phyloP scores from a whole-genome alignment of 2,888 invertebrate genomes.

The Orchesellides sinensis region DNA sequence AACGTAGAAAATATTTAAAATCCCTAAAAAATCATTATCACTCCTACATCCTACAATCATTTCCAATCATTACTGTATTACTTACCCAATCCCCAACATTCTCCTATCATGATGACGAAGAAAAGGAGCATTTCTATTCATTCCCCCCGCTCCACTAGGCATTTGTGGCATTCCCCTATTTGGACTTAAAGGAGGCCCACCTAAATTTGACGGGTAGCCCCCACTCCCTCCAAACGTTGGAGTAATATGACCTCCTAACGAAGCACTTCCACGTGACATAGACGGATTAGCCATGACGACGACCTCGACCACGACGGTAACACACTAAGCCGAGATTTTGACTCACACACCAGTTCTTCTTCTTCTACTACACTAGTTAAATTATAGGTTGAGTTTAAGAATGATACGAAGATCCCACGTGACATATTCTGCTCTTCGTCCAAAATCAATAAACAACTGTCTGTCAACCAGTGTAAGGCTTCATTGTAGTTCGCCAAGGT shows the following conservation, averaged over 20 bases:
- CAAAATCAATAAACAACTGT: too few species aligned
- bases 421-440: constrained; percentile 49
- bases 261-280: constrained; percentile 60
- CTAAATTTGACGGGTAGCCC: constrained; percentile 62
- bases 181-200: constrained; percentile 71
- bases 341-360: too few species aligned
- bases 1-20: too few species aligned
- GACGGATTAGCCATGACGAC: constrained; percentile 58
- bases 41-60: too few species aligned
- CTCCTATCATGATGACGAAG: constrained; percentile 63
- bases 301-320: constrained; percentile 1
- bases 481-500: constrained; percentile 2
- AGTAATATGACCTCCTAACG: constrained; percentile 72
- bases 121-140: constrained; percentile 64
- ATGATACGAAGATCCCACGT: constrained; percentile 24
- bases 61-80: too few species aligned
- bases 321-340: constrained; percentile 12
- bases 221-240: constrained; percentile 72
- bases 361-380: constrained; percentile 26
- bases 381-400: constrained; percentile 19
- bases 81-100: constrained; percentile 72
- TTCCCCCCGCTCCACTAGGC: constrained; percentile 58
- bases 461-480: not conserved
- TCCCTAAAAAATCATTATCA: too few species aligned
- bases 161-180: constrained; percentile 71